Evolutionary conservation across 1,140 invertebrate species (phyloP).

Genomic region (Chrysoperla carnea): DNA sequence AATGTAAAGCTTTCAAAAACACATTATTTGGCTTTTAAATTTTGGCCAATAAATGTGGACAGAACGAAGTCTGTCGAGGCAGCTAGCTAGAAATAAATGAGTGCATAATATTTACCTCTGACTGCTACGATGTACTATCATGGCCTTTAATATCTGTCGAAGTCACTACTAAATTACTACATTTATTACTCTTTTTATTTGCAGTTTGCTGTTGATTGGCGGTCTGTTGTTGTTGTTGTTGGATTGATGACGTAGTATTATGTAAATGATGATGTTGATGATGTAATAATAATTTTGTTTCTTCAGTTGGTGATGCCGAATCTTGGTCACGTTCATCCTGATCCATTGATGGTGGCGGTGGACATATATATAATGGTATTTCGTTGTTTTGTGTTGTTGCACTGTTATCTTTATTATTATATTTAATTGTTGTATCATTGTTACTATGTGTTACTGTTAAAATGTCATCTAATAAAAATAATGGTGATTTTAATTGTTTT

Average conservation of each 20-base stretch:
- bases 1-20: too few species aligned
- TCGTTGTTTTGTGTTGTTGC: slow-evolving; percentile 8
- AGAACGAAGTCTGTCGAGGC: too few species aligned
- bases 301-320: slow-evolving; percentile 27
- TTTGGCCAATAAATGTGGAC: too few species aligned
- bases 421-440: slow-evolving; percentile 24
- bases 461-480: slow-evolving; percentile 20
- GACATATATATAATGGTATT: slow-evolving; percentile 26
- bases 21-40: too few species aligned
- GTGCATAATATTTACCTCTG: slow-evolving; percentile 14
- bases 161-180: too few species aligned
- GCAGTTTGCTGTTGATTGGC: slow-evolving; percentile 6
- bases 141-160: slow-evolving; percentile 10
- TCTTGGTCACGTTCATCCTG: slow-evolving; percentile 15
- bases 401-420: slow-evolving; percentile 19
- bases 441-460: slow-evolving; percentile 20
- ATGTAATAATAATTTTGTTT: slow-evolving; percentile 25
- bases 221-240: slow-evolving; percentile 9
- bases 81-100: too few species aligned
- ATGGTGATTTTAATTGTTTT: slow-evolving; percentile 9
- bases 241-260: slow-evolving; percentile 7
- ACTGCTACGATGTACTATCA: slow-evolving; percentile 21
- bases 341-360: slow-evolving; percentile 27
- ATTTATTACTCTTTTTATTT: too few species aligned
- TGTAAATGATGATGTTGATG: background rate